These are phyloP conservation scores for Xanthorhoe designata DNA, from an alignment of 2,888 invertebrate genomes.

Conservation along the genomic window DNA sequence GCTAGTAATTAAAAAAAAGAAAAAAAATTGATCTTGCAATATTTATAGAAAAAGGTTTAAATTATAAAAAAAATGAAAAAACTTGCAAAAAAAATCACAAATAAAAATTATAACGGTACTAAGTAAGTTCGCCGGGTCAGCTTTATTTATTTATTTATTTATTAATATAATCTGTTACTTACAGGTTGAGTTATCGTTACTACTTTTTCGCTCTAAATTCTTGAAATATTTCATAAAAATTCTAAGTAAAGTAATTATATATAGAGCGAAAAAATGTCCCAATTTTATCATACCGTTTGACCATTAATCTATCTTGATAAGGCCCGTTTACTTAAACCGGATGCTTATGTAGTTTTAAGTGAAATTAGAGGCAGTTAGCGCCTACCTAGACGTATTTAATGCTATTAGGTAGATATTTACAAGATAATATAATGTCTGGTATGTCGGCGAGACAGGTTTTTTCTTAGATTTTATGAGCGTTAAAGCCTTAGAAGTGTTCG, in stretches of 20 bases:
- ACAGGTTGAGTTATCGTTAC: not conserved
- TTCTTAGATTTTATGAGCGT: slow-evolving; percentile 20
- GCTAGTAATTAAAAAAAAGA: too few species aligned
- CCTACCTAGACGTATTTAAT: slow-evolving; percentile 60
- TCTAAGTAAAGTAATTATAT: not conserved
- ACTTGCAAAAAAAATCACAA: too few species aligned
- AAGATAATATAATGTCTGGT: slow-evolving; percentile 62
- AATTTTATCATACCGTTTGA: slow-evolving; percentile 9
- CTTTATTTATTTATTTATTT: too few species aligned
- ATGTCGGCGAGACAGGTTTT: slow-evolving; percentile 51
- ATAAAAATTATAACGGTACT: too few species aligned
- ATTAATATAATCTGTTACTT: too few species aligned
- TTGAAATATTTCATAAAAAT: not conserved
- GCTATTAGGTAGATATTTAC: slow-evolving; percentile 55
- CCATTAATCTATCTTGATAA: slow-evolving; percentile 26
- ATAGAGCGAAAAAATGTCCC: slow-evolving; percentile 6
- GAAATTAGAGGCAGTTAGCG: slow-evolving; percentile 63
- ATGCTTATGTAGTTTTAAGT: slow-evolving; percentile 49
- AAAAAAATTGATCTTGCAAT: too few species aligned
- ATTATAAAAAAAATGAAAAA: too few species aligned
- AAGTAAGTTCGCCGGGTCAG: too few species aligned
- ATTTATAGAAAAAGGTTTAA: too few species aligned
- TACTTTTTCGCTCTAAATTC: not conserved
- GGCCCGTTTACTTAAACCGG: slow-evolving; percentile 14
- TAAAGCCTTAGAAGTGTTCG: slow-evolving; percentile 13